phyloP scores from a whole-genome alignment of 2,113 vertebrate genomes.

The zebrafish (Danio rerio) region GRCz12tu NC_133184.1:11677001-11677500 shows the following conservation, averaged over 20 bases:
- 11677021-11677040: too few relatives aligned
- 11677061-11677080: too few relatives aligned
- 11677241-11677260: constrained; percentile 95
- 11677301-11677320: constrained; percentile 95
- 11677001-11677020: too few relatives aligned
- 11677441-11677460: constrained; percentile 52
- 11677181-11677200: constrained; percentile 89
- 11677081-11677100: too few relatives aligned
- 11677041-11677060: too few relatives aligned
- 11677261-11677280: constrained; percentile 94
- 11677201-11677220: constrained; percentile 93
- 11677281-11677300: constrained; percentile 97
- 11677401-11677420: constrained; percentile 58
- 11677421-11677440: constrained; percentile 68
- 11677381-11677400: constrained; percentile 58
- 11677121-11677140: too few relatives aligned
- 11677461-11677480: constrained; percentile 50
- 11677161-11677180: neutral
- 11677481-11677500: neutral
- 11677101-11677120: too few relatives aligned
- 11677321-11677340: constrained; percentile 84
- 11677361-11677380: constrained; percentile 41
- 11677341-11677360: constrained; percentile 43
- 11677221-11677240: constrained; percentile 91
- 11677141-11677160: neutral